phyloP scores from a whole-genome alignment of 2,113 vertebrate species.

The Ochotona princeps region DNA sequence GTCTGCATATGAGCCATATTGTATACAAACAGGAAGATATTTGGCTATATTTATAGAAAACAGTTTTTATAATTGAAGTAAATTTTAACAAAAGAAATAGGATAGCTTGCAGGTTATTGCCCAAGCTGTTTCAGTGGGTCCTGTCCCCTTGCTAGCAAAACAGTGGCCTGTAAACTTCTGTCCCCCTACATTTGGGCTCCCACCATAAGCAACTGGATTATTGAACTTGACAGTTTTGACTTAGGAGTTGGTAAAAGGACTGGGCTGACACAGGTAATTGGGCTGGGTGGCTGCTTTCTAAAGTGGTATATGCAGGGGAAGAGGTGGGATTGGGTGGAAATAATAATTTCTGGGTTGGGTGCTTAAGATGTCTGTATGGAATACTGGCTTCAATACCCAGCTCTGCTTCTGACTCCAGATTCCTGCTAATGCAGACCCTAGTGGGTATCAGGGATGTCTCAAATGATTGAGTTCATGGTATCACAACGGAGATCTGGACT shows the following conservation, averaged over 20 bases:
- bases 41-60: too few species aligned
- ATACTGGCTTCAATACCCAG: too few species aligned
- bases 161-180: neutral
- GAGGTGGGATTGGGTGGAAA: neutral
- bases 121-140: neutral
- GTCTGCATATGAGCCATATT: too few species aligned
- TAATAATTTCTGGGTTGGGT: neutral
- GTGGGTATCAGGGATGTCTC: too few species aligned
- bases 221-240: neutral
- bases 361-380: too few species aligned
- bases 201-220: neutral
- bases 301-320: neutral
- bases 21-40: too few species aligned
- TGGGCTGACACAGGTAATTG: neutral
- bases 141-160: neutral
- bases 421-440: too few species aligned
- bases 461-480: too few species aligned
- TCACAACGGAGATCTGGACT: too few species aligned
- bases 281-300: neutral
- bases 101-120: neutral
- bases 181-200: neutral
- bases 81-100: too few species aligned
- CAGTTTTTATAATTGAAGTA: too few species aligned
- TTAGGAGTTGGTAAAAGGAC: neutral
- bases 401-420: too few species aligned